Evolutionary conservation across 2,113 vertebrate species (phyloP).

Genomic region (Castor canadensis): DNA sequence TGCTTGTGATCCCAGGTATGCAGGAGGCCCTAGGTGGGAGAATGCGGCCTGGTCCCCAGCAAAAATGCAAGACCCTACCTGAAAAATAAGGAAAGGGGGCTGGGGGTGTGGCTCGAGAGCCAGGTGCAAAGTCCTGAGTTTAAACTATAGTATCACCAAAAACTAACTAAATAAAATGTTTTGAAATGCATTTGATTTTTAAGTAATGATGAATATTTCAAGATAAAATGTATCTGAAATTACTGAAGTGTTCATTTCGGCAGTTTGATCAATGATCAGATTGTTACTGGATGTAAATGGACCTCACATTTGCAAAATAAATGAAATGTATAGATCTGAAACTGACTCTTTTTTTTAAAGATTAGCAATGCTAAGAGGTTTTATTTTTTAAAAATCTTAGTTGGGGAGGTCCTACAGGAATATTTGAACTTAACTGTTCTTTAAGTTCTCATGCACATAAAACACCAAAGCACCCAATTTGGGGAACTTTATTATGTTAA

Average conservation of each 20-base stretch:
- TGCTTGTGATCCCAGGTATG: too few species aligned
- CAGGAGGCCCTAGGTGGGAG: too few species aligned
- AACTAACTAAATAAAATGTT: too few species aligned
- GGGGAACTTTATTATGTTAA: not conserved
- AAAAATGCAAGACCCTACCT: too few species aligned
- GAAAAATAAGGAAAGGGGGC: too few species aligned
- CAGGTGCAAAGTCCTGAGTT: too few species aligned
- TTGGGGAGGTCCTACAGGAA: not conserved
- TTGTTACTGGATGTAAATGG: slow-evolving; percentile 21
- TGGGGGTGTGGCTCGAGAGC: too few species aligned
- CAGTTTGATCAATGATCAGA: slow-evolving; percentile 3
- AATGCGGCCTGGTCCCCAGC: too few species aligned
- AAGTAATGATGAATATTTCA: not conserved
- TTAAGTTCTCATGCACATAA: not conserved
- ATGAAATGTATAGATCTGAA: slow-evolving; percentile 30
- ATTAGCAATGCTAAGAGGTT: not conserved
- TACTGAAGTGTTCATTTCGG: not conserved
- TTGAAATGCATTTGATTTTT: not conserved
- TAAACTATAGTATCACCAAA: too few species aligned
- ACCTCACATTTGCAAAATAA: slow-evolving; percentile 63
- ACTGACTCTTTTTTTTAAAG: not conserved
- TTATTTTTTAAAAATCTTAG: not conserved
- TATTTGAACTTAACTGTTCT: not conserved
- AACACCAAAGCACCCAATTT: not conserved
- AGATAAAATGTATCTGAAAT: slow-evolving; percentile 50